Evolutionary conservation across 2,888 invertebrate species (phyloP).

Genomic region (Cryptophagus acutangulus): DNA sequence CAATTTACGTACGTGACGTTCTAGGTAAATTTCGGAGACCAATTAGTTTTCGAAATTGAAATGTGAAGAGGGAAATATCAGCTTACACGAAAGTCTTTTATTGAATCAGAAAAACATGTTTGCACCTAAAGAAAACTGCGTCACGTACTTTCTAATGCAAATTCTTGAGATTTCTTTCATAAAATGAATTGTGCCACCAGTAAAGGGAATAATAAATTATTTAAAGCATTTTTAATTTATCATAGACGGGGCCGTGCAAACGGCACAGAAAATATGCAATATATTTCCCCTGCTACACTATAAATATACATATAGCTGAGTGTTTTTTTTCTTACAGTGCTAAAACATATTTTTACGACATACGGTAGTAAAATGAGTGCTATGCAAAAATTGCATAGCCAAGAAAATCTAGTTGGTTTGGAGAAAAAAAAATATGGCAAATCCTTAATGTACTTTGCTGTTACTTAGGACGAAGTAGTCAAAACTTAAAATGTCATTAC

Average conservation of each 20-base stretch:
- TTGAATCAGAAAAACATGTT: constrained; percentile 12
- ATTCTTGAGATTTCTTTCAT: constrained; percentile 26
- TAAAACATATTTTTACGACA: constrained; percentile 16
- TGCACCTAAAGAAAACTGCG: constrained; percentile 21
- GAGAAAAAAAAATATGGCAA: constrained; percentile 19
- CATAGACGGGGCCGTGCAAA: constrained; percentile 11
- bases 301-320: constrained; percentile 20
- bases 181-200: constrained; percentile 15
- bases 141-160: constrained; percentile 25
- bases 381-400: no score
- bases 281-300: constrained; percentile 15
- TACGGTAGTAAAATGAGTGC: constrained; percentile 10
- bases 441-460: constrained; percentile 29
- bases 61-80: no score
- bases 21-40: no score
- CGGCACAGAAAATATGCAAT: constrained; percentile 9
- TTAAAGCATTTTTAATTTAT: constrained; percentile 28
- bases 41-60: no score
- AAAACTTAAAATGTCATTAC: constrained; percentile 41
- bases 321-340: constrained; percentile 12
- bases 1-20: no score
- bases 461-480: constrained; percentile 31
- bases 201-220: constrained; percentile 26
- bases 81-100: constrained; percentile 1
- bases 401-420: no score